A percentile compares a stretch with the other conserved stretches of the same genome.
Conservation (phyloP, 30 jellyfish, hydroid and myxozoan species). For the Phacellophora camtschatica region DNA sequence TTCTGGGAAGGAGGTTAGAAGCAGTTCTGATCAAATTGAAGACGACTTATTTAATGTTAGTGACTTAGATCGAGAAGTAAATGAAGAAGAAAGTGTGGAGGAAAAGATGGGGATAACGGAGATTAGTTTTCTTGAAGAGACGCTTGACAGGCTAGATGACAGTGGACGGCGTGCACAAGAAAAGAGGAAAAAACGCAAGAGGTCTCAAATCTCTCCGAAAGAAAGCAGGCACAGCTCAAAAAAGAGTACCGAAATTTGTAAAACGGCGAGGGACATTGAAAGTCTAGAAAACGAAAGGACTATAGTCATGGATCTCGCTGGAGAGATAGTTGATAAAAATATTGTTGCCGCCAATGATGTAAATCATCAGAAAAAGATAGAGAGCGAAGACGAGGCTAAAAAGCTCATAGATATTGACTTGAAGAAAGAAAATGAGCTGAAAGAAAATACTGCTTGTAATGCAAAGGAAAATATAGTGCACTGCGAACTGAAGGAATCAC, state of each 20-base stretch:
- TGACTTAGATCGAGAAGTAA: not conserved
- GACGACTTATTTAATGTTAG: not conserved
- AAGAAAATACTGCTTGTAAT: no score
- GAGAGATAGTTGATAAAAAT: no score
- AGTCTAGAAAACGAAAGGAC: not conserved
- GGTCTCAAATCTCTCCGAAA: not conserved
- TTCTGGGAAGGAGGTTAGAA: not conserved
- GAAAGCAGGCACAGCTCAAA: not conserved
- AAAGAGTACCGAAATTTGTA: not conserved
- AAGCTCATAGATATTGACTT: no score
- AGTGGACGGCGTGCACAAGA: not conserved
- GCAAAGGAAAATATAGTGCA: no score
- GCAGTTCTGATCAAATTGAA: not conserved
- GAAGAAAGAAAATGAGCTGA: no score
- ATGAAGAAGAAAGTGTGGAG: not conserved
- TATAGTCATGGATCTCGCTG: no score
- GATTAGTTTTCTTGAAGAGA: not conserved
- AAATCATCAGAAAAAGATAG: no score
- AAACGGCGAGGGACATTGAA: not conserved
- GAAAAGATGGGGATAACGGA: not conserved
- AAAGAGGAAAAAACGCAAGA: not conserved
- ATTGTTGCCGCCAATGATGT: no score
- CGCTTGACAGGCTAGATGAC: not conserved
- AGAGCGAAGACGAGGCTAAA: no score
- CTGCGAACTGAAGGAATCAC: no score